phyloP scores from a whole-genome alignment of 2,888 invertebrate genomes.

The Sinopyrophorus schimmeli region DNA sequence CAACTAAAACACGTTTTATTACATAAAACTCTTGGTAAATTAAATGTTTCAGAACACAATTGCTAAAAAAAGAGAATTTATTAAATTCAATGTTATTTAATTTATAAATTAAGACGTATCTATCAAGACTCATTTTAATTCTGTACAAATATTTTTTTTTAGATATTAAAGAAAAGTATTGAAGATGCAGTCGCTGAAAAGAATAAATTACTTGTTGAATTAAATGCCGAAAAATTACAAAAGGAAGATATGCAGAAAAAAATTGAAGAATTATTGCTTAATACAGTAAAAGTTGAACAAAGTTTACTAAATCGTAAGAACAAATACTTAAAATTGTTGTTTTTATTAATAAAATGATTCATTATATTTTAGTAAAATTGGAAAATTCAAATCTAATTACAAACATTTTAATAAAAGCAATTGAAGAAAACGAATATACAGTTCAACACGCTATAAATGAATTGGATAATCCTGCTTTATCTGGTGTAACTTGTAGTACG shows the following conservation, averaged over 20 bases:
- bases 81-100: too few species aligned
- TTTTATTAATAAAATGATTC: not conserved
- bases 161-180: conserved; percentile 68
- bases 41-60: too few species aligned
- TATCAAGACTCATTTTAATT: too few species aligned
- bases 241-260: conserved; percentile 61
- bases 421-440: conserved; percentile 49
- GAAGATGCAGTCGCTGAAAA: conserved; percentile 66
- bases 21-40: too few species aligned
- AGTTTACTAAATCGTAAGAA: too few species aligned
- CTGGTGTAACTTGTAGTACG: conserved; percentile 67
- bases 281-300: too few species aligned
- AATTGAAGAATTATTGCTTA: conserved; percentile 42
- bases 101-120: too few species aligned
- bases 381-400: conserved; percentile 42
- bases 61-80: not conserved
- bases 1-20: too few species aligned
- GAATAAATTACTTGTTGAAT: conserved; percentile 65
- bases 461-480: conserved; percentile 69
- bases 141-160: conserved; percentile 3
- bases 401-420: conserved; percentile 45
- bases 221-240: conserved; percentile 64
- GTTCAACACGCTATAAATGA: conserved; percentile 56
- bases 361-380: conserved; percentile 38
- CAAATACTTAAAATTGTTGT: not conserved